Conservation (phyloP, 2,113 vertebrate species). For the Azemiops feae region DNA sequence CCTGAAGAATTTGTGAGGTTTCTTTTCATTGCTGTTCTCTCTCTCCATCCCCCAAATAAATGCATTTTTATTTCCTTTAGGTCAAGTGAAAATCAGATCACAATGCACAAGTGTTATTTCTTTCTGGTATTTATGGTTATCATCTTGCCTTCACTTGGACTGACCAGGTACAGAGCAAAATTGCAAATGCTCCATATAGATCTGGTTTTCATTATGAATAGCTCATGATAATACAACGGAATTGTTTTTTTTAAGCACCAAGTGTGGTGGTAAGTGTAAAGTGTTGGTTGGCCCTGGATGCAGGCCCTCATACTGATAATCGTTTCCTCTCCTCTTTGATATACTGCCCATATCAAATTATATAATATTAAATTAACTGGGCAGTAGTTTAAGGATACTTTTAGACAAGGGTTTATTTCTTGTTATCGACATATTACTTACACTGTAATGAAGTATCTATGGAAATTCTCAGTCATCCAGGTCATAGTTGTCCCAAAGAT, state of each 20-base stretch:
- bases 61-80: slow-evolving; percentile 61
- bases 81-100: slow-evolving; percentile 88
- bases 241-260: not conserved
- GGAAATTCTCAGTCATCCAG: no score
- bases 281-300: not conserved
- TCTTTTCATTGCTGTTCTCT: not conserved
- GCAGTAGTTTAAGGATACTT: not conserved
- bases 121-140: slow-evolving; percentile 97
- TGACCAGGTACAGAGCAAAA: slow-evolving; percentile 80
- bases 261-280: not conserved
- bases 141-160: slow-evolving; percentile 91
- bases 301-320: not conserved
- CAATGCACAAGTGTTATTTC: slow-evolving; percentile 95
- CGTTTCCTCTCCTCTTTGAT: not conserved
- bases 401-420: not conserved
- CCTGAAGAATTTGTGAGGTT: not conserved
- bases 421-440: not conserved
- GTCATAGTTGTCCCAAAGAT: no score
- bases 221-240: not conserved
- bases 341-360: not conserved
- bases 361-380: not conserved
- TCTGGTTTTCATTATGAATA: not conserved
- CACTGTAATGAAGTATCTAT: not conserved
- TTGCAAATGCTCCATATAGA: not conserved
- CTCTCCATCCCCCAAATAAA: not conserved